Conservation (phyloP, 2,113 vertebrate genomes). For the Peromyscus californicus region DNA sequence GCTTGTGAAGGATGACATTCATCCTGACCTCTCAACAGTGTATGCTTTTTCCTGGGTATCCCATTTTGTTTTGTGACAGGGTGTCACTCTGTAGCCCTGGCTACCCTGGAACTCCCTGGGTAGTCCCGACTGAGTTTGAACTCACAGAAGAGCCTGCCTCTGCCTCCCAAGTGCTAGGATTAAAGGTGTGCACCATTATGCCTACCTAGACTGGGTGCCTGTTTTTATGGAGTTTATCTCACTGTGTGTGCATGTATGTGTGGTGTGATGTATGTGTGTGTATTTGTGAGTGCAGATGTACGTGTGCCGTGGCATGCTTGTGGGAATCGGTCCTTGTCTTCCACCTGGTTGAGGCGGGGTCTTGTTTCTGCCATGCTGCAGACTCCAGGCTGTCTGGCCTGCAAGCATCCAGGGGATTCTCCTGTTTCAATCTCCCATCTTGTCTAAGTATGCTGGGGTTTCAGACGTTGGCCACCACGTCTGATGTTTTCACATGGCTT, state of each 20-base stretch:
- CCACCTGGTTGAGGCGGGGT: not conserved
- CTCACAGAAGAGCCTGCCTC: not conserved
- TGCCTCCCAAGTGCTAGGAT: not conserved
- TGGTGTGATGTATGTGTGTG: not conserved
- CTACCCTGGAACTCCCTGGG: not conserved
- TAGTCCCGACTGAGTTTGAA: not conserved
- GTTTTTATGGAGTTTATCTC: not conserved
- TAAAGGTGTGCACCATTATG: not conserved
- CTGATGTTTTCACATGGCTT: not conserved
- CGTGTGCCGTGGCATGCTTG: too few species aligned
- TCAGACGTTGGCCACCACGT: not conserved
- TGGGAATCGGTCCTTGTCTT: too few species aligned
- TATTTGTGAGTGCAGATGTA: not conserved
- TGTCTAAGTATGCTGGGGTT: not conserved
- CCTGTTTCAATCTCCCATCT: not conserved
- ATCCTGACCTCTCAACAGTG: not conserved
- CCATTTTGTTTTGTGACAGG: not conserved
- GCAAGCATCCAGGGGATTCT: not conserved
- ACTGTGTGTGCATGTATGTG: not conserved
- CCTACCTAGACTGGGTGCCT: not conserved
- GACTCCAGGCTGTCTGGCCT: not conserved
- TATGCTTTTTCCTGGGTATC: rapidly evolving
- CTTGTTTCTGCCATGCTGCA: not conserved
- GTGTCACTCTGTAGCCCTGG: not conserved
- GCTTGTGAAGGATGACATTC: not conserved